phyloP scores from a whole-genome alignment of 2,888 invertebrate genomes.

The Drosophila prolongata region DNA sequence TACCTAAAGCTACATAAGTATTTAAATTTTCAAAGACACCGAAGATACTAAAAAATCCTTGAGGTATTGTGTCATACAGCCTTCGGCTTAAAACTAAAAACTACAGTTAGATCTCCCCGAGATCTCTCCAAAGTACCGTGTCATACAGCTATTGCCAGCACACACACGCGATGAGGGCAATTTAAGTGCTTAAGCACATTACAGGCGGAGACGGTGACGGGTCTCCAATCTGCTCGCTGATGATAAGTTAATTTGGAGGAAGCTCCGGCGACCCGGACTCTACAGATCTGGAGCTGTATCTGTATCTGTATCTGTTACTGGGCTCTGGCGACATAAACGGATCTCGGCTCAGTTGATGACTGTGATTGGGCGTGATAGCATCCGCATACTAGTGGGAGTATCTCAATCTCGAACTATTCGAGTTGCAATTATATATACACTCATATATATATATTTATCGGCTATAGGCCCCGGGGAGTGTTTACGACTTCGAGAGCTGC shows the following conservation, averaged over 20 bases:
- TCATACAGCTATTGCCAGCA: neutral
- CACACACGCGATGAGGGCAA: conserved; percentile 45
- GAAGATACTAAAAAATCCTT: no score
- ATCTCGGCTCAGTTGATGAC: conserved; percentile 62
- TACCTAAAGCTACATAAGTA: no score
- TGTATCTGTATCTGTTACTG: conserved; percentile 11
- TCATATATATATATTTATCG: conserved; percentile 2
- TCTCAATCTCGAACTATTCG: neutral
- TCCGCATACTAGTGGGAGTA: conserved; percentile 19
- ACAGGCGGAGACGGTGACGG: conserved; percentile 17
- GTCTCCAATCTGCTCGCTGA: conserved; percentile 42
- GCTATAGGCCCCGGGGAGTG: conserved; percentile 14
- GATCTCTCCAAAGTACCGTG: conserved; percentile 4
- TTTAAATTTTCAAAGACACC: no score
- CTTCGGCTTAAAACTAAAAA: neutral
- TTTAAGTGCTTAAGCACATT: conserved; percentile 67
- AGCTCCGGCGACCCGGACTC: conserved; percentile 19
- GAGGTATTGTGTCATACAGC: neutral
- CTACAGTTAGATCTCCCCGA: neutral
- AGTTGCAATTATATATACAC: neutral
- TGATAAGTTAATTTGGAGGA: conserved; percentile 62
- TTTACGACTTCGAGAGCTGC: conserved; percentile 18
- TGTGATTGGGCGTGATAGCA: conserved; percentile 71
- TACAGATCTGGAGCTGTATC: conserved; percentile 9
- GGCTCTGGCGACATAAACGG: conserved; percentile 15